Percentiles rank a stretch among this genome's conserved stretches.
phyloP scores from a whole-genome alignment of 2,888 invertebrate genomes.

The Orchestes rusci region DNA sequence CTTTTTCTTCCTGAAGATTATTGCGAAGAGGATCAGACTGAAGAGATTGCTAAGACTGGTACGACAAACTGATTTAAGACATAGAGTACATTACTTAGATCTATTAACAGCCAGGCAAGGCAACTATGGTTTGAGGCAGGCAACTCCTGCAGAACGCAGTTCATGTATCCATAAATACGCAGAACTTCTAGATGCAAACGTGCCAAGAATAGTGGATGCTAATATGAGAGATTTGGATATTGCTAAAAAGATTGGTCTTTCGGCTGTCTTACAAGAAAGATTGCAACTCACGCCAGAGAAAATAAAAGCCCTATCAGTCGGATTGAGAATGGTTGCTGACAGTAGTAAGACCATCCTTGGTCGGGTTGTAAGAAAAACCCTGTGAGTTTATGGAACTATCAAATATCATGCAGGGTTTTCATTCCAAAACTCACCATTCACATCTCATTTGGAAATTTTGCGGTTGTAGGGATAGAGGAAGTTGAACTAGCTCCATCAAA shows the following conservation, averaged over 20 bases:
- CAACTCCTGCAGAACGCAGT: conserved; percentile 76
- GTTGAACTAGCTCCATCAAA: no score
- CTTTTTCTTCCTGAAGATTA: background rate
- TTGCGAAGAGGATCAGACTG: conserved; percentile 14
- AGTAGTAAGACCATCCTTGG: conserved; percentile 61
- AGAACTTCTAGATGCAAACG: conserved; percentile 73
- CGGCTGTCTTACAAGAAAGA: conserved; percentile 74
- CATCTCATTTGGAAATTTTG: no score
- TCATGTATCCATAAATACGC: conserved; percentile 82
- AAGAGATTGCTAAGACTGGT: conserved; percentile 14
- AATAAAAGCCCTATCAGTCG: conserved; percentile 70
- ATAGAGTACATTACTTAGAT: background rate
- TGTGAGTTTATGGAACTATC: conserved; percentile 7
- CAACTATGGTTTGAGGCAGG: conserved; percentile 71
- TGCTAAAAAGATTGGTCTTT: conserved; percentile 74
- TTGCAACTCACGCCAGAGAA: conserved; percentile 80
- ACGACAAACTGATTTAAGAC: background rate
- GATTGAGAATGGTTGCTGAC: conserved; percentile 89
- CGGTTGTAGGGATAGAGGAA: no score
- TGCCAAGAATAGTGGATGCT: conserved; percentile 79
- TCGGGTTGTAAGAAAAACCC: conserved; percentile 38
- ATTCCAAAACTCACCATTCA: no score
- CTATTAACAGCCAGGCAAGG: conserved; percentile 70
- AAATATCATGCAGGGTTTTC: background rate
- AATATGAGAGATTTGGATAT: conserved; percentile 81